These are phyloP conservation scores for Eledone cirrhosa DNA, from an alignment of 2,888 invertebrate genomes.

Conservation along the genomic window DNA sequence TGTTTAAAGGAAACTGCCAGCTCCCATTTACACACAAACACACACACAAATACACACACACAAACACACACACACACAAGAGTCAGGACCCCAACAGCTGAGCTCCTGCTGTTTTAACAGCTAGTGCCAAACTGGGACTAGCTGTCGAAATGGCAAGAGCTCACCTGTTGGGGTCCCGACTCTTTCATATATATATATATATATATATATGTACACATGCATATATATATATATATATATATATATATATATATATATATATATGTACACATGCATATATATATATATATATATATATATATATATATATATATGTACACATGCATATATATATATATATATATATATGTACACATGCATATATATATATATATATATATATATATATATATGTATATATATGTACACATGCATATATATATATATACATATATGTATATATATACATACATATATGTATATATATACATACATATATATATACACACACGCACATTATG, in stretches of 20 bases:
- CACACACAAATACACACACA: too few relatives aligned
- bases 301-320: neutral
- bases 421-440: neutral
- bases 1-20: too few relatives aligned
- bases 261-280: neutral
- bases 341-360: neutral
- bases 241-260: neutral
- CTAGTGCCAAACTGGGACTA: too few relatives aligned
- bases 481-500: too few relatives aligned
- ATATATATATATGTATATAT: neutral
- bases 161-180: too few relatives aligned
- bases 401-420: neutral
- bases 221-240: slow-evolving; percentile 18
- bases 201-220: slow-evolving; percentile 26
- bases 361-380: neutral
- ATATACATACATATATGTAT: too few relatives aligned
- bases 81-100: too few relatives aligned
- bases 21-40: too few relatives aligned
- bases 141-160: too few relatives aligned
- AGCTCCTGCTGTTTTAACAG: too few relatives aligned
- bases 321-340: neutral
- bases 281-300: neutral
- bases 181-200: neutral
- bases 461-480: too few relatives aligned
- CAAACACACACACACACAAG: too few relatives aligned